Percentiles rank a stretch among this genome's conserved stretches.
These are phyloP conservation scores for Pogonognathellus flavescens DNA, from an alignment of 1,140 invertebrate genomes.

Conservation along the genomic window DNA sequence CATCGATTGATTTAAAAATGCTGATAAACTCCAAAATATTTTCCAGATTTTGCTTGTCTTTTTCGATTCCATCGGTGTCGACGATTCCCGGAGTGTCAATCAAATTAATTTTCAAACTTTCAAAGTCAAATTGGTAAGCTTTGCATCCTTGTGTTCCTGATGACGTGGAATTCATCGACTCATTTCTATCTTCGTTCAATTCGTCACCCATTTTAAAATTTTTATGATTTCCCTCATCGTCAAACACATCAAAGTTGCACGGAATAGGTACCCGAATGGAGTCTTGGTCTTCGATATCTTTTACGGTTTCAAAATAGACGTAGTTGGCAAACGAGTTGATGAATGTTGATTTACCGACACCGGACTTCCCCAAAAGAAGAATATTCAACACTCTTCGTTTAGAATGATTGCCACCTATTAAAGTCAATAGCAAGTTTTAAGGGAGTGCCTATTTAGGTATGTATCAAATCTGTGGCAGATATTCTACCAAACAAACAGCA, in stretches of 20 bases:
- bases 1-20: slow-evolving; percentile 65
- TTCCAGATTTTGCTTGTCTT: slow-evolving; percentile 67
- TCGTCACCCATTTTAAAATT: slow-evolving; percentile 42
- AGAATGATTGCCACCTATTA: no score
- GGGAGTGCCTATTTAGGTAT: no score
- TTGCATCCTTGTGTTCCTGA: slow-evolving; percentile 47
- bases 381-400: slow-evolving; percentile 5
- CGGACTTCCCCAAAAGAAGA: slow-evolving; percentile 56
- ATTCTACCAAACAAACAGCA: no score
- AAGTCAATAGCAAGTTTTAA: no score
- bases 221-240: slow-evolving; percentile 30
- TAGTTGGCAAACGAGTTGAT: slow-evolving; percentile 63
- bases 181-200: slow-evolving; percentile 8
- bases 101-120: slow-evolving; percentile 56
- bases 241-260: not conserved
- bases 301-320: not conserved
- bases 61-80: slow-evolving; percentile 65
- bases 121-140: slow-evolving; percentile 37
- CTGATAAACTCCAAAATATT: slow-evolving; percentile 62
- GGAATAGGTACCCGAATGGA: not conserved
- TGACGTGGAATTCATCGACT: not conserved
- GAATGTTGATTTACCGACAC: slow-evolving; percentile 64
- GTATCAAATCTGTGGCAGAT: no score
- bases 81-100: slow-evolving; percentile 68
- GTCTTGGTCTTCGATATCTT: not conserved